A percentile compares a stretch with the other conserved stretches of the same genome.
phyloP scores from a whole-genome alignment of 92 coral and sea anemone species.

The Epizoanthus scotinus region DNA sequence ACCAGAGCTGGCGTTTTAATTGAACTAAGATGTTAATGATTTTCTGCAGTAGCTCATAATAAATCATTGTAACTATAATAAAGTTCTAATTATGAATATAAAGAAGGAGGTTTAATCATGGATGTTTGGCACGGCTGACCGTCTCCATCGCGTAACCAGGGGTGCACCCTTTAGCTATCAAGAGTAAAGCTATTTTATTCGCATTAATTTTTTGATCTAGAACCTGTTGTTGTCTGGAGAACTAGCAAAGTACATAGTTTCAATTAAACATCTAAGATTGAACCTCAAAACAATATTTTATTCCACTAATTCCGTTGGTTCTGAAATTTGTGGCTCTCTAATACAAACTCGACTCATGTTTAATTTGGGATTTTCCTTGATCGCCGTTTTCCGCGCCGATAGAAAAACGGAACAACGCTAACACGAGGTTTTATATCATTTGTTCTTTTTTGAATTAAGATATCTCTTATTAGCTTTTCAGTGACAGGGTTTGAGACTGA shows the following conservation, averaged over 20 bases:
- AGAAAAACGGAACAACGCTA: not conserved
- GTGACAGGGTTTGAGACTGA: slow-evolving; percentile 32
- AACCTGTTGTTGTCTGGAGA: not conserved
- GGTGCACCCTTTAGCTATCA: not conserved
- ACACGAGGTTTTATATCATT: slow-evolving; percentile 3
- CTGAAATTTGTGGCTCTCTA: not conserved
- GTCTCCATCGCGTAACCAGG: slow-evolving; percentile 3
- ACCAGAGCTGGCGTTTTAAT: slow-evolving; percentile 1
- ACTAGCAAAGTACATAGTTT: too few species aligned
- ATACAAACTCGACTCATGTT: too few species aligned
- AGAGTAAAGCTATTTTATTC: not conserved
- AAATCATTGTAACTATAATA: slow-evolving; percentile 37
- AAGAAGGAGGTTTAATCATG: slow-evolving; percentile 20
- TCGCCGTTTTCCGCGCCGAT: slow-evolving; percentile 6
- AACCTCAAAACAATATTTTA: too few species aligned
- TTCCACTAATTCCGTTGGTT: not conserved
- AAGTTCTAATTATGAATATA: slow-evolving; percentile 30
- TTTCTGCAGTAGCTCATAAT: slow-evolving; percentile 8
- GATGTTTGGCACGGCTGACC: slow-evolving; percentile 25
- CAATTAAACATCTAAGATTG: too few species aligned
- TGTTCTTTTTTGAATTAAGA: slow-evolving; percentile 13
- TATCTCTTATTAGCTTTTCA: slow-evolving; percentile 26
- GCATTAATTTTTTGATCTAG: not conserved
- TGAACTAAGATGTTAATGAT: not conserved
- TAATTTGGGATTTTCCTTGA: not conserved